Evolutionary conservation across 1,140 invertebrate species (phyloP), one percentile per base, ranked within the genome.

Genomic region (Helicoverpa armigera): DNA sequence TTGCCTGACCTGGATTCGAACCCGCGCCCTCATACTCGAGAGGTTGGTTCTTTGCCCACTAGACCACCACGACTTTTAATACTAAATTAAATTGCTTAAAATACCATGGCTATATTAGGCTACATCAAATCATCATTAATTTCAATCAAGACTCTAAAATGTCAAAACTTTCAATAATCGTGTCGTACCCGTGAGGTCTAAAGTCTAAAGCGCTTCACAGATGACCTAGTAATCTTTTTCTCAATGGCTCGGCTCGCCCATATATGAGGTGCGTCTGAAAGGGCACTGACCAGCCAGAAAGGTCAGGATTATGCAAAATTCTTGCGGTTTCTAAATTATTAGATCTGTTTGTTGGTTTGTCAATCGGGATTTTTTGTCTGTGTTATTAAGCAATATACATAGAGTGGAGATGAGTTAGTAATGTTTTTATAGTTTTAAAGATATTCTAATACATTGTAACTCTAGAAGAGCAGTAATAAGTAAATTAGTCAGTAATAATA

Each of bases 161-260:
- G 58, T 14, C 23, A 5, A 4, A 13, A 4, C 3, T 13, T 31
- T 29, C 5, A 61, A 31, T 61, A 23, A 61, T 61, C 58, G 63
- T 65, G 14, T 48, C 63, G 63, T 61, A 65, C 31, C 18, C 50
- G 69, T 31, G n/a, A 23, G 12, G 53, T 53, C 14, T 53, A 72
- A 31, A 51, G 53, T 53, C 14, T 53, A 72, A 31, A 51, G 9
- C 50, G 29, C 53, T 31, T 29, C 29, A 35, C 58, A 53, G 73
- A 63, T 54, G 75, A 65, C 75, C 75, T 65, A 77, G 48, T 77
- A 77, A 77, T 65, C 75, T 67, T 65, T 77, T 51, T 61, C 63
- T 48, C 35, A 74, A 51, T 48, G 58, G 35, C 73, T 31, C 31
- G 73, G 35, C 73, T 54, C 35, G 43, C 73, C 73, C 58, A 75